phyloP scores from a whole-genome alignment of 2,888 invertebrate species.

The Elgonia sp. region DNA sequence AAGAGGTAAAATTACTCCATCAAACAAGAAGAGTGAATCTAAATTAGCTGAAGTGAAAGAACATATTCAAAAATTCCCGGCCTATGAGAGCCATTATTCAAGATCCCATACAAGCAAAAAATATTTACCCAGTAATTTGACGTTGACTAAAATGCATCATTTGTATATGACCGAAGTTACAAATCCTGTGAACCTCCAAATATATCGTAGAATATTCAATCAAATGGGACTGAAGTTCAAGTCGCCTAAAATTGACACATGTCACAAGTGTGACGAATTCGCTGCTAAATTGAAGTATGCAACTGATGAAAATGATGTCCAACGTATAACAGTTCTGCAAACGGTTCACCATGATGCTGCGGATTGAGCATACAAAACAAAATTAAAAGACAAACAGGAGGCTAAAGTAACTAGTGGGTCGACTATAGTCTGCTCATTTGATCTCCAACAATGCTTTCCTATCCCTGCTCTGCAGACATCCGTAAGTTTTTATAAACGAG shows the following conservation, averaged over 20 bases:
- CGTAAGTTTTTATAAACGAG: slow-evolving; percentile 81
- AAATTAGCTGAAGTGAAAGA: slow-evolving; percentile 28
- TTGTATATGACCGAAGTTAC: slow-evolving; percentile 29
- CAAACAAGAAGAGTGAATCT: slow-evolving; percentile 26
- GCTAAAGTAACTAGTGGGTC: slow-evolving; percentile 45
- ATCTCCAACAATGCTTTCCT: slow-evolving; percentile 79
- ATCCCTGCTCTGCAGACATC: slow-evolving; percentile 79
- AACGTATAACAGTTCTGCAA: background rate
- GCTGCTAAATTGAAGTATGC: slow-evolving; percentile 32
- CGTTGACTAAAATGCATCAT: slow-evolving; percentile 42
- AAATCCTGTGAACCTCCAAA: slow-evolving; percentile 32
- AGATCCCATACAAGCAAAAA: slow-evolving; percentile 55
- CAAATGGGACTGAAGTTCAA: slow-evolving; percentile 74
- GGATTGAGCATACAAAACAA: slow-evolving; percentile 60
- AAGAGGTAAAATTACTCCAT: slow-evolving; percentile 17
- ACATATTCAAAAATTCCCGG: slow-evolving; percentile 54
- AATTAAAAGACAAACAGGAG: slow-evolving; percentile 46
- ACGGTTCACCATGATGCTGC: slow-evolving; percentile 58
- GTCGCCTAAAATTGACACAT: slow-evolving; percentile 74
- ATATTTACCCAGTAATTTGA: slow-evolving; percentile 53
- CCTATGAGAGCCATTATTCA: slow-evolving; percentile 69
- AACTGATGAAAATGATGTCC: slow-evolving; percentile 9
- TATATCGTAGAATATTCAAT: slow-evolving; percentile 65
- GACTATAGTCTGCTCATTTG: slow-evolving; percentile 52
- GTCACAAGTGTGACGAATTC: slow-evolving; percentile 67